phyloP scores from a whole-genome alignment of 2,888 invertebrate species.

The Xestia xanthographa region DNA sequence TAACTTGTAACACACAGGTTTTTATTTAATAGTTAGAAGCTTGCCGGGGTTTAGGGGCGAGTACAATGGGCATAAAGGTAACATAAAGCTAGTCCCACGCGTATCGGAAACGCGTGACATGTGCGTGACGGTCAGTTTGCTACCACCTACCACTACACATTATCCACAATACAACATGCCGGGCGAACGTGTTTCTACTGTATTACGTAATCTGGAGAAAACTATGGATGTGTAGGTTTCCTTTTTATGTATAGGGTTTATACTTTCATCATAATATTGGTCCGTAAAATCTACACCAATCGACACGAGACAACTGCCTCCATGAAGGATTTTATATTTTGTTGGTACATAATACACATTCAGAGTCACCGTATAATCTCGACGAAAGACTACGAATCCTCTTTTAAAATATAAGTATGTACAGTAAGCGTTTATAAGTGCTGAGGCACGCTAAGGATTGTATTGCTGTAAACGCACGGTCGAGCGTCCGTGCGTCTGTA shows the following conservation, averaged over 20 bases:
- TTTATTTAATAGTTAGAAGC: slow-evolving; percentile 58
- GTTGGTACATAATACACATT: neutral
- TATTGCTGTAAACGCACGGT: too few relatives aligned
- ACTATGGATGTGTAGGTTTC: slow-evolving; percentile 20
- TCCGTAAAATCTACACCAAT: neutral
- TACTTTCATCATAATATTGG: slow-evolving; percentile 8
- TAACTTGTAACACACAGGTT: slow-evolving; percentile 53
- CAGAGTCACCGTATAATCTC: neutral
- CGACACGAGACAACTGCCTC: neutral
- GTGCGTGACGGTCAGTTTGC: slow-evolving; percentile 63
- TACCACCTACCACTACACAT: slow-evolving; percentile 40
- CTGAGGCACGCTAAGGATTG: too few relatives aligned
- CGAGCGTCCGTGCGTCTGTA: too few relatives aligned
- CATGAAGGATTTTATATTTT: neutral
- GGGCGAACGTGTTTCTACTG: slow-evolving; percentile 40
- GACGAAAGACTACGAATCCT: neutral
- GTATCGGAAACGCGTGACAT: slow-evolving; percentile 62
- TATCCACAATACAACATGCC: slow-evolving; percentile 43
- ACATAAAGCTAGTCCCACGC: slow-evolving; percentile 48
- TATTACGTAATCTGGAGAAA: slow-evolving; percentile 30
- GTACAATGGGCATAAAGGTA: slow-evolving; percentile 45
- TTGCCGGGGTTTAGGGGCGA: slow-evolving; percentile 48
- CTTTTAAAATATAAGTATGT: neutral
- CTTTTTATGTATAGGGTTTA: slow-evolving; percentile 7
- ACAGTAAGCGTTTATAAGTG: too few relatives aligned